These are phyloP conservation scores for Mesaphorura yosii DNA, from an alignment of 1,140 invertebrate genomes.

Conservation along the genomic window DNA sequence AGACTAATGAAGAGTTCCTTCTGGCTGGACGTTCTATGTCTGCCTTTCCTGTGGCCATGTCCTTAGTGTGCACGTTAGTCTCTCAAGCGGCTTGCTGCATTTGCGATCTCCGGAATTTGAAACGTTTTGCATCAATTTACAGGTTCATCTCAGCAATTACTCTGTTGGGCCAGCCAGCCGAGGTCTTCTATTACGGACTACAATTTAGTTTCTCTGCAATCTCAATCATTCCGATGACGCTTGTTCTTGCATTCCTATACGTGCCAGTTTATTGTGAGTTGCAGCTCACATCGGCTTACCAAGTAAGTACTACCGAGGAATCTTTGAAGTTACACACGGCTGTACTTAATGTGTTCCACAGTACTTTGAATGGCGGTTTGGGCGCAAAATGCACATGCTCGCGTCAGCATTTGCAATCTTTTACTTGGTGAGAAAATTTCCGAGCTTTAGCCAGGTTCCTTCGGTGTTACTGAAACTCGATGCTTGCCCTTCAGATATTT, in stretches of 20 bases:
- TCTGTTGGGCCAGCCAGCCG: neutral
- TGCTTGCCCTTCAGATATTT: no score
- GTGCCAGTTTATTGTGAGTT: slow-evolving; percentile 44
- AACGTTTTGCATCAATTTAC: no score
- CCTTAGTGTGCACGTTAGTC: slow-evolving; percentile 17
- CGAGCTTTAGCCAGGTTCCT: no score
- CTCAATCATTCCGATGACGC: slow-evolving; percentile 37
- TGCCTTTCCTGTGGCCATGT: slow-evolving; percentile 20
- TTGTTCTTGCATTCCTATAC: slow-evolving; percentile 40
- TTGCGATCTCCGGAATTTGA: no score
- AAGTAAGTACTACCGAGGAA: slow-evolving; percentile 48
- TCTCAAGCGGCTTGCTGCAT: no score
- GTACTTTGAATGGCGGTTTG: slow-evolving; percentile 12
- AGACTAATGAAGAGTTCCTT: slow-evolving; percentile 38
- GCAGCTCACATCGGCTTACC: slow-evolving; percentile 60
- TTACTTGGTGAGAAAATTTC: no score
- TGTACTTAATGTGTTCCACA: neutral
- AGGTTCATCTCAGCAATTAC: slow-evolving; percentile 13
- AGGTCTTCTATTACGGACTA: slow-evolving; percentile 32
- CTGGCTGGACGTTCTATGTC: no score
- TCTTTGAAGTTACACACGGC: neutral
- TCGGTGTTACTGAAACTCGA: no score
- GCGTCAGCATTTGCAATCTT: slow-evolving; percentile 3
- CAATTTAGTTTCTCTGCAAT: slow-evolving; percentile 35
- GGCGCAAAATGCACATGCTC: neutral